Evolutionary conservation across 1,140 invertebrate genomes (phyloP).

Genomic region (Drusus annulatus): DNA sequence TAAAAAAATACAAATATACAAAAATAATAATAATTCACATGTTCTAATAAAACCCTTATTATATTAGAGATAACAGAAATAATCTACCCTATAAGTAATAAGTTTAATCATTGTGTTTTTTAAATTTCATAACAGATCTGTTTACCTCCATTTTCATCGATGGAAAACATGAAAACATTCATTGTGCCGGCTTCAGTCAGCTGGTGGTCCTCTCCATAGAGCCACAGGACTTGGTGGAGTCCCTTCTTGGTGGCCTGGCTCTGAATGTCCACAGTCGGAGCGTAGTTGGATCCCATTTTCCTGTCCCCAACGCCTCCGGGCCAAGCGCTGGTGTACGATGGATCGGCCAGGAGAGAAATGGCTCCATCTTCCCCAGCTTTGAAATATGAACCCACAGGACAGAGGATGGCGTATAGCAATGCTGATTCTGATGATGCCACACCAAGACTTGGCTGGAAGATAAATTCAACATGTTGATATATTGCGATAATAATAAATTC

Average conservation of each 20-base stretch:
- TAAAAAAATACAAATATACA: no score
- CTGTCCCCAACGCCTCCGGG: slow-evolving; percentile 94
- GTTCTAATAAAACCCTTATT: no score
- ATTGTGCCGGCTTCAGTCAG: slow-evolving; percentile 99
- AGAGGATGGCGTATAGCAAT: slow-evolving; percentile 91
- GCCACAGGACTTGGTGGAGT: slow-evolving; percentile 97
- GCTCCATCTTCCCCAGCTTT: slow-evolving; percentile 80
- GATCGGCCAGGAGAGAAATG: slow-evolving; percentile 76
- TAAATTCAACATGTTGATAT: slow-evolving; percentile 2
- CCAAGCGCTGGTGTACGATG: slow-evolving; percentile 84
- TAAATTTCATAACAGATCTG: neutral
- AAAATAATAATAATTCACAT: no score
- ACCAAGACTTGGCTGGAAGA: slow-evolving; percentile 88
- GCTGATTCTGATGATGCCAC: slow-evolving; percentile 88
- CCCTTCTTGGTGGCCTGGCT: slow-evolving; percentile 84
- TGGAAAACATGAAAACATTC: slow-evolving; percentile 96
- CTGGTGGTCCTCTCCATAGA: slow-evolving; percentile 94
- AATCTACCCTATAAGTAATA: no score
- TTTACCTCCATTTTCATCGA: slow-evolving; percentile 91
- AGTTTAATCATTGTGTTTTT: no score
- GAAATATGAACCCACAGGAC: slow-evolving; percentile 96
- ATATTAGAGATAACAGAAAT: no score
- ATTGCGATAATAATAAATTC: no score
- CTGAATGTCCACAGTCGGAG: slow-evolving; percentile 88
- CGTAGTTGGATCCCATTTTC: slow-evolving; percentile 97